Evolutionary conservation across 2,797 vertebrate species (phyloP).

Genomic region (Crypturellus tataupa): DNA sequence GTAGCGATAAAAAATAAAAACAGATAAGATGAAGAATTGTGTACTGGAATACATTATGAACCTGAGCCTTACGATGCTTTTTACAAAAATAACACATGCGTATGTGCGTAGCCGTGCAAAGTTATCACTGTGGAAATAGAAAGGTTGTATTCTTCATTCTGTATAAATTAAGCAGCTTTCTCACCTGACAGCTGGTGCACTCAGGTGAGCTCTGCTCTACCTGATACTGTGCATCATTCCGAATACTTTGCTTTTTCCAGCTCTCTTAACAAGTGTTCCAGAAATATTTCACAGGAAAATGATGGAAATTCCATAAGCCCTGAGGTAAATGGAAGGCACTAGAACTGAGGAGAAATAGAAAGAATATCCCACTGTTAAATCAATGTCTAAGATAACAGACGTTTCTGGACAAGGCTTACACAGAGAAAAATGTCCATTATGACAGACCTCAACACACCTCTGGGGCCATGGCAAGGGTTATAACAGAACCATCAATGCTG

Average conservation of each 20-base stretch:
- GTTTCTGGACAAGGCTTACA: background rate
- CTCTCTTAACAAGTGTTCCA: background rate
- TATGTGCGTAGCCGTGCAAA: background rate
- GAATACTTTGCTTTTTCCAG: background rate
- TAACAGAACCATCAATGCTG: background rate
- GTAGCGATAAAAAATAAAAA: slow-evolving; percentile 68
- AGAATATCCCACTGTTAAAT: background rate
- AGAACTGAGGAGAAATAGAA: background rate
- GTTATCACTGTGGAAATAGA: background rate
- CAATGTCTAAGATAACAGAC: background rate
- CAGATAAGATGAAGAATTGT: slow-evolving; percentile 39
- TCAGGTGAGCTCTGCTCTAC: background rate
- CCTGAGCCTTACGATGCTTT: background rate
- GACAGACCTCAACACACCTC: background rate
- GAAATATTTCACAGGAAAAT: background rate
- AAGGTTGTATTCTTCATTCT: background rate
- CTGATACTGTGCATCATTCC: background rate
- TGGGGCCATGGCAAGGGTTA: background rate
- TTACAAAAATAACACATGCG: background rate
- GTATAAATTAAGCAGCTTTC: slow-evolving; percentile 14
- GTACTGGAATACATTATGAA: slow-evolving; percentile 27
- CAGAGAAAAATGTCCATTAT: fast-evolving
- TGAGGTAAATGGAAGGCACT: background rate
- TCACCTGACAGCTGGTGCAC: slow-evolving; percentile 23
- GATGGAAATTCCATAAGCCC: background rate